These are phyloP conservation scores for Acanthopagrus latus DNA, from an alignment of 2,797 vertebrate species.

Conservation along the genomic window DNA sequence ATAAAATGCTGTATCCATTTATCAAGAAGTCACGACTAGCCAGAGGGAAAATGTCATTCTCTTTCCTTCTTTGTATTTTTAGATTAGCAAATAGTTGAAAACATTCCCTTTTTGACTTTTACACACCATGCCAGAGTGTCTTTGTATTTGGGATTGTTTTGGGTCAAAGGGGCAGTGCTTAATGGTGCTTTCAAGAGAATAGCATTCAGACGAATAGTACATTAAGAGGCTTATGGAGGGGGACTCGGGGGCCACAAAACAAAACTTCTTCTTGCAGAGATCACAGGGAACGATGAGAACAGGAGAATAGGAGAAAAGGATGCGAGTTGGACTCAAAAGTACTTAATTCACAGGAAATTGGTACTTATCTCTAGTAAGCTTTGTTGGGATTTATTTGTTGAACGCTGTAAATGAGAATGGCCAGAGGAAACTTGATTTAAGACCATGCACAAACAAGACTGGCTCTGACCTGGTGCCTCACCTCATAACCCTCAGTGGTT, in stretches of 20 bases:
- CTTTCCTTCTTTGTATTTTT: slow-evolving; percentile 30
- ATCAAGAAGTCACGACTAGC: slow-evolving; percentile 23
- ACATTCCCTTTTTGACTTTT: slow-evolving; percentile 33
- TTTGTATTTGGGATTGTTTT: slow-evolving; percentile 38
- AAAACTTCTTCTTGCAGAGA: slow-evolving; percentile 51
- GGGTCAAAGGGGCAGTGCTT: slow-evolving; percentile 47
- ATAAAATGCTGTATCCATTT: slow-evolving; percentile 45
- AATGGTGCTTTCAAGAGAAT: slow-evolving; percentile 52
- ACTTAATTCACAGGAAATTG: slow-evolving; percentile 81
- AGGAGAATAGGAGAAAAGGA: slow-evolving; percentile 50
- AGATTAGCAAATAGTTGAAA: slow-evolving; percentile 38
- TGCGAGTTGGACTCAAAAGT: slow-evolving; percentile 56
- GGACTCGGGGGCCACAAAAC: slow-evolving; percentile 46
- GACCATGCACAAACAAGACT: slow-evolving; percentile 55
- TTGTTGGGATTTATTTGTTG: slow-evolving; percentile 71
- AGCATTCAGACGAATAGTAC: slow-evolving; percentile 44
- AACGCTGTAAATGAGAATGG: slow-evolving; percentile 65
- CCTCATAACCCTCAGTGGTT: slow-evolving; percentile 39
- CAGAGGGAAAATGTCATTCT: slow-evolving; percentile 37
- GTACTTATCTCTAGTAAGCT: slow-evolving; percentile 75
- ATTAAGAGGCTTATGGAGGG: slow-evolving; percentile 54
- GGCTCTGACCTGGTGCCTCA: slow-evolving; percentile 58
- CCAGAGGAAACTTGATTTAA: slow-evolving; percentile 72
- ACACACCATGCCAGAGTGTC: slow-evolving; percentile 20
- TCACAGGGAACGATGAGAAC: slow-evolving; percentile 56